Percentiles rank a stretch among this genome's conserved stretches.
Conservation (phyloP, 2,888 invertebrate species). For the Lucinisca nassula region DNA sequence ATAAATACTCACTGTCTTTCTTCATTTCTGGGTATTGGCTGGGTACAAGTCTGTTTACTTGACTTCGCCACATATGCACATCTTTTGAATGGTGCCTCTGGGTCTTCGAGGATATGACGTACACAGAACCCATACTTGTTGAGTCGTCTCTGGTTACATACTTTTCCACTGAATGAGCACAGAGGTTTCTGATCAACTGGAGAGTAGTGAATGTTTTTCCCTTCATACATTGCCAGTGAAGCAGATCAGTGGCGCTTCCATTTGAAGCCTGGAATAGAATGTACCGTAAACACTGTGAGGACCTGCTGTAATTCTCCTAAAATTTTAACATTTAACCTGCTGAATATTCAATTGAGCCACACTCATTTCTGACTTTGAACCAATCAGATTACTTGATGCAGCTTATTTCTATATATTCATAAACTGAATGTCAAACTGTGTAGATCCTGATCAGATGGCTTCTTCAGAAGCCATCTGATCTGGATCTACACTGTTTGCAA, state of each 20-base stretch:
- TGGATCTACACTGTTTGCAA: too few species aligned
- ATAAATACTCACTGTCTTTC: conserved; percentile 88
- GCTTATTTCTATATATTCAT: too few species aligned
- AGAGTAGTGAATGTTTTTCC: conserved; percentile 89
- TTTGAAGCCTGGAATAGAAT: conserved; percentile 54
- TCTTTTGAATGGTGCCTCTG: conserved; percentile 94
- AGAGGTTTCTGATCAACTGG: conserved; percentile 88
- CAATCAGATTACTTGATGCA: too few species aligned
- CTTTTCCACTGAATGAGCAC: conserved; percentile 88
- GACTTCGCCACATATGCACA: conserved; percentile 91
- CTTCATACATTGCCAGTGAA: conserved; percentile 88
- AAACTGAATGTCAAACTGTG: too few species aligned
- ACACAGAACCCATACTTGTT: conserved; percentile 94
- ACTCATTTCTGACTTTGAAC: too few species aligned
- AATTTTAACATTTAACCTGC: too few species aligned
- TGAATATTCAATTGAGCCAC: too few species aligned
- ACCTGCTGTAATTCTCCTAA: too few species aligned
- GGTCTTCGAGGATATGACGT: conserved; percentile 95
- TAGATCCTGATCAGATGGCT: too few species aligned
- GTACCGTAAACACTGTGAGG: too few species aligned
- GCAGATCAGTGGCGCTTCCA: conserved; percentile 46
- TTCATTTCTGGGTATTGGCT: conserved; percentile 88
- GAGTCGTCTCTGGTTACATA: conserved; percentile 90
- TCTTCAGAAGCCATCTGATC: too few species aligned
- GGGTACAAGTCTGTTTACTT: conserved; percentile 88